A percentile compares a stretch with the other conserved stretches of the same genome.
Evolutionary conservation across 2,113 vertebrate species (phyloP).

Genomic region (Neolamprologus cancellatus): DNA sequence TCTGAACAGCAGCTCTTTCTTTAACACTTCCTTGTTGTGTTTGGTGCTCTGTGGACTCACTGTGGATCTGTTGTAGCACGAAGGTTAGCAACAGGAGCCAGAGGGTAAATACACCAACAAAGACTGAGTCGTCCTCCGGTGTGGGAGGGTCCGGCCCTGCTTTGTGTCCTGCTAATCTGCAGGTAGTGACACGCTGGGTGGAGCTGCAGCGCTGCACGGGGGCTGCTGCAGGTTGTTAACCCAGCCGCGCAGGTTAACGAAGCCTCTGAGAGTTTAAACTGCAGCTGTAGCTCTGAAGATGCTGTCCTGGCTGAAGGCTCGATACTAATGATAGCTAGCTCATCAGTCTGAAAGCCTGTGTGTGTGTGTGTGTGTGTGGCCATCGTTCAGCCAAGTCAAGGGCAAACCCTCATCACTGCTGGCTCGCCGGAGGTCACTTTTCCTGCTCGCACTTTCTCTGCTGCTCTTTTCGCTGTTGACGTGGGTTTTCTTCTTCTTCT

Average conservation of each 20-base stretch:
- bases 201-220: background rate
- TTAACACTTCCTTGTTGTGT: background rate
- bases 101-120: background rate
- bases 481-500: background rate
- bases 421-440: background rate
- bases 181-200: background rate
- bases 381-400: slow-evolving; percentile 15
- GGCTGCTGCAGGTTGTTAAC: background rate
- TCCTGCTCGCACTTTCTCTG: background rate
- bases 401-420: background rate
- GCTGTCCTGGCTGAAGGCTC: background rate
- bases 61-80: background rate
- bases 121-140: background rate
- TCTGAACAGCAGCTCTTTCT: background rate
- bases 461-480: background rate
- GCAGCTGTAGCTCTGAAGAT: background rate
- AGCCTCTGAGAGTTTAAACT: background rate
- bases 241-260: background rate
- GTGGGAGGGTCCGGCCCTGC: background rate
- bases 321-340: slow-evolving; percentile 16
- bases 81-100: background rate
- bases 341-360: background rate
- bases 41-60: background rate
- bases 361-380: background rate
- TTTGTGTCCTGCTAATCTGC: background rate